Evolutionary conservation across 1,140 invertebrate species (phyloP), one percentile per base, ranked within the genome.

Genomic region (Battus philenor): DNA sequence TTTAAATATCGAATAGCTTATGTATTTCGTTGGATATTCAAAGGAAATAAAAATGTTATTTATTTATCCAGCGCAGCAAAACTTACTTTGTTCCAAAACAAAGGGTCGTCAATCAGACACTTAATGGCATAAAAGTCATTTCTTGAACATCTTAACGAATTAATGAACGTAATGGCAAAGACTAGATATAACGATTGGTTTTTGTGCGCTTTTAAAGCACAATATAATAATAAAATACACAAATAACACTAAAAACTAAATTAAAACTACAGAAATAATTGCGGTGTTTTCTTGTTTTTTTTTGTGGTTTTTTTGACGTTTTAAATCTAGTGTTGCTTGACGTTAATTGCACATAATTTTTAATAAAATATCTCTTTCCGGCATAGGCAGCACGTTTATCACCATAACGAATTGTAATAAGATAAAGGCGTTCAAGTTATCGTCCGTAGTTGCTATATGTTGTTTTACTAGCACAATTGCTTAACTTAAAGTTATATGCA

Each of bases 301-400:
- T 75, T 66, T 66, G 55, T 22, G 44, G 34, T 52, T 78, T 78
- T 79, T 79, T 81, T 81, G 76, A 81, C 75, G 62, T 80, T 80
- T 81, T 68, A 67, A 73, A 76, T 69, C 70, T 68, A 69, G 81
- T 81, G 77, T 81, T 85, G 77, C 77, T 74, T 82, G 68, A 74
- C 64, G 61, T 67, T 85, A 78, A 82, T 82, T 82, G 71, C 65
- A 71, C 70, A 75, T 77, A 70, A 73, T 64, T 72, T 68, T 62
- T 65, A 71, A 66, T 63, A 50, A 67, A 75, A 75, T 72, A 71
- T 62, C 59, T 69, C 69, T 68, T 63, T 56, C 54, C 43, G 50
- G 62, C 68, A 78, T 79, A 82, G 71, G 76, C 69, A 70, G 74
- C 41, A 34, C 46, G 27, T 17, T 46, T 39, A 46, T 39, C 30